These are phyloP conservation scores for Molossus alvarezi DNA, from an alignment of 2,797 vertebrate genomes.

Conservation along the genomic window DNA sequence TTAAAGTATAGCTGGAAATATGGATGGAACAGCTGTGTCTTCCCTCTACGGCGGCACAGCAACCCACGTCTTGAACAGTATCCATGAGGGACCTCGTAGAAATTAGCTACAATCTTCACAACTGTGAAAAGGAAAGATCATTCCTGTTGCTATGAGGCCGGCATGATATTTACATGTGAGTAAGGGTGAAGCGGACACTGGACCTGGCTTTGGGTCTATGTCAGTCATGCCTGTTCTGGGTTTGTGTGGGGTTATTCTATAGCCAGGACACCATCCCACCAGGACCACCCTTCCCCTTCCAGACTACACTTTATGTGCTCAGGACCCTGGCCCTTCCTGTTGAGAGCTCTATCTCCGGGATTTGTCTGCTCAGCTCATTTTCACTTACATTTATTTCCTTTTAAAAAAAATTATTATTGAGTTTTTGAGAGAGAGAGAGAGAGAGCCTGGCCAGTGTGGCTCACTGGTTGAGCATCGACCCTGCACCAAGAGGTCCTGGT, in stretches of 20 bases:
- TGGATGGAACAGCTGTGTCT: background rate
- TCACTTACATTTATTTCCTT: background rate
- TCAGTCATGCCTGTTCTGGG: background rate
- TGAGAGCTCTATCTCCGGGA: background rate
- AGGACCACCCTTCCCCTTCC: background rate
- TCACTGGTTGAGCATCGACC: no score
- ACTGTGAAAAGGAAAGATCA: background rate
- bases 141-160: background rate
- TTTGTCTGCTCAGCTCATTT: background rate
- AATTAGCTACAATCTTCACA: background rate
- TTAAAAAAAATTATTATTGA: background rate
- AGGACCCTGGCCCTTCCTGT: background rate
- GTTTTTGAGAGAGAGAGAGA: background rate
- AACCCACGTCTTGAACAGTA: accelerated
- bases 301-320: background rate
- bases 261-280: background rate
- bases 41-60: background rate
- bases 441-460: background rate
- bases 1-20: background rate
- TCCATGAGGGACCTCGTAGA: background rate
- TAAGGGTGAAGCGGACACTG: background rate
- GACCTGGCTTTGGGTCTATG: background rate
- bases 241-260: background rate
- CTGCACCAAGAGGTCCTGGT: no score
- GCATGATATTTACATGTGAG: background rate